These are phyloP conservation scores for Anomalospiza imberbis DNA, from an alignment of 2,797 vertebrate genomes.

Conservation along the genomic window DNA sequence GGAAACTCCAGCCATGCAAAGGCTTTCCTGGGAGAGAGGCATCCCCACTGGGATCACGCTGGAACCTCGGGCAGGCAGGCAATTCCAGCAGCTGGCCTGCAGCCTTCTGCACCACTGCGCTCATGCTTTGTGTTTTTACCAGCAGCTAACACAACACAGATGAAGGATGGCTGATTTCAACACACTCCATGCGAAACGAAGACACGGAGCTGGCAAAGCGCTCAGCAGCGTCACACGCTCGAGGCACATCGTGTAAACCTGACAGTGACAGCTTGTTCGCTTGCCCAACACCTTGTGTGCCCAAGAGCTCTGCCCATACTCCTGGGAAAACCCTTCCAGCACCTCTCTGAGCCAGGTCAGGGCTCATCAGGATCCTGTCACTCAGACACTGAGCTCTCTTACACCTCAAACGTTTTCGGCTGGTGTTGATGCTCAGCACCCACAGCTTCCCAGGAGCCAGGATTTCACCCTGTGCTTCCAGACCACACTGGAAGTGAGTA, in stretches of 20 bases:
- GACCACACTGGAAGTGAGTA: neutral
- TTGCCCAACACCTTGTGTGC: neutral
- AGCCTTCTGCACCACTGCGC: accelerated
- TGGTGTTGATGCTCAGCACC: neutral
- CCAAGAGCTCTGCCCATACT: neutral
- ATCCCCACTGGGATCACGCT: accelerated
- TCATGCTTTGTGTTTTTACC: neutral
- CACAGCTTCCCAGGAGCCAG: neutral
- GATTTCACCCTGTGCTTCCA: neutral
- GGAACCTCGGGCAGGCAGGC: neutral
- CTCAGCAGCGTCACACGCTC: neutral
- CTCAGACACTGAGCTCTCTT: neutral
- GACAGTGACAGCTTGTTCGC: neutral
- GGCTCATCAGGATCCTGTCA: neutral
- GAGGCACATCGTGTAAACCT: neutral
- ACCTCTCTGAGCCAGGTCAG: neutral
- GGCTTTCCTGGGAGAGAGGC: neutral
- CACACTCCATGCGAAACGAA: accelerated
- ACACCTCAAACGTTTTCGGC: neutral
- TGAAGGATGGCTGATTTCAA: neutral
- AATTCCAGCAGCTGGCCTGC: neutral
- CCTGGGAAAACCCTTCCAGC: neutral
- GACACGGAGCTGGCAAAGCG: neutral
- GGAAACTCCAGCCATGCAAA: neutral
- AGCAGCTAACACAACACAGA: neutral